These are phyloP conservation scores for Colostygia pectinataria DNA, from an alignment of 2,888 invertebrate genomes.

Conservation along the genomic window DNA sequence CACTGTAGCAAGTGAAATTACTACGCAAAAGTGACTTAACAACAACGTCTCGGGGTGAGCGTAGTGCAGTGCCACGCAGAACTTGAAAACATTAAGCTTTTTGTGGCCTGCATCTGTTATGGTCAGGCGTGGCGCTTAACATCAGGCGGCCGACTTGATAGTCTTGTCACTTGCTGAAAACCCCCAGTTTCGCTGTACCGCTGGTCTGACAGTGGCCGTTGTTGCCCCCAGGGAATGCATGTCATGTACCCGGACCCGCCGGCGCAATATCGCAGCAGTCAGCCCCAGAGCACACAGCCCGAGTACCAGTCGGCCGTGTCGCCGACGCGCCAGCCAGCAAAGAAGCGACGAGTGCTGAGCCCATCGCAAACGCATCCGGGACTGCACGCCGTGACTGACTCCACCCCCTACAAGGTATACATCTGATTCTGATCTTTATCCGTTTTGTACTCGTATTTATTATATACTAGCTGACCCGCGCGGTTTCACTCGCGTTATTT, in stretches of 20 bases:
- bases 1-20: no score
- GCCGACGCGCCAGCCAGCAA: constrained; percentile 71
- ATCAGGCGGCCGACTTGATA: no score
- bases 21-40: no score
- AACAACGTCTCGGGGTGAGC: no score
- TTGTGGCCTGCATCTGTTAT: no score
- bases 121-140: no score
- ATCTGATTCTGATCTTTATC: not conserved
- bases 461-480: no score
- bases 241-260: constrained; percentile 90
- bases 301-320: constrained; percentile 67
- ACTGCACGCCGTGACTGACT: constrained; percentile 51
- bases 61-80: no score
- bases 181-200: no score
- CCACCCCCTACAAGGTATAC: constrained; percentile 68
- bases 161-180: no score
- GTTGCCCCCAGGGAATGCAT: constrained; percentile 87
- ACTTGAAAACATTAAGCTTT: no score
- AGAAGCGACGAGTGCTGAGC: constrained; percentile 74
- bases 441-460: not conserved
- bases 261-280: constrained; percentile 76
- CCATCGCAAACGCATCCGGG: constrained; percentile 44
- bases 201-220: not conserved
- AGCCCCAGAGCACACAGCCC: constrained; percentile 64
- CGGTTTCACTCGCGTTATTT: no score